Evolutionary conservation across 2,113 vertebrate genomes (phyloP).

Genomic region (Corythornis vintsioides): DNA sequence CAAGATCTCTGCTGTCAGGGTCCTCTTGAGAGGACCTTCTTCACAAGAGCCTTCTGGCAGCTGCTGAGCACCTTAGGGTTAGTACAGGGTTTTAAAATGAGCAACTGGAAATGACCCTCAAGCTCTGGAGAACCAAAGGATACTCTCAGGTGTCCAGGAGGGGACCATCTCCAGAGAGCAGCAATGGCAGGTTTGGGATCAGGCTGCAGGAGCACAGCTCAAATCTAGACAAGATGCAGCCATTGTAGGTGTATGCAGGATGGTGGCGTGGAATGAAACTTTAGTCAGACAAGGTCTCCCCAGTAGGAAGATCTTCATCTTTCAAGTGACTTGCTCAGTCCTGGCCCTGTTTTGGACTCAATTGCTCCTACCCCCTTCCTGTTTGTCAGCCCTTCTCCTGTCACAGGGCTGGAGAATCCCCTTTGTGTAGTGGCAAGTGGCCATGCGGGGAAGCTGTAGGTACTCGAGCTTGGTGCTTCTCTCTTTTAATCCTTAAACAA

Average conservation of each 20-base stretch:
- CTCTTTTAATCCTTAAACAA: not conserved
- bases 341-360: not conserved
- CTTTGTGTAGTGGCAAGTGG: not conserved
- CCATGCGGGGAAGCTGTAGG: not conserved
- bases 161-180: not conserved
- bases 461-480: not conserved
- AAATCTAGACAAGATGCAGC: not conserved
- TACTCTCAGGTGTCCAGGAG: not conserved
- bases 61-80: not conserved
- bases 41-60: not conserved
- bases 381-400: not conserved
- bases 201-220: not conserved
- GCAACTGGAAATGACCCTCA: not conserved
- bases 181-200: not conserved
- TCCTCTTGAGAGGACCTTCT: not conserved
- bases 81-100: not conserved
- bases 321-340: not conserved
- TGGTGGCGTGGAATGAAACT: not conserved
- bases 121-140: not conserved
- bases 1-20: not conserved
- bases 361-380: not conserved
- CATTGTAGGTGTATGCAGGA: not conserved
- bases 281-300: not conserved
- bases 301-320: not conserved
- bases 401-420: not conserved